These are phyloP conservation scores for Arnoldichthys spilopterus DNA, from an alignment of 2,797 vertebrate genomes.

Conservation along the genomic window DNA sequence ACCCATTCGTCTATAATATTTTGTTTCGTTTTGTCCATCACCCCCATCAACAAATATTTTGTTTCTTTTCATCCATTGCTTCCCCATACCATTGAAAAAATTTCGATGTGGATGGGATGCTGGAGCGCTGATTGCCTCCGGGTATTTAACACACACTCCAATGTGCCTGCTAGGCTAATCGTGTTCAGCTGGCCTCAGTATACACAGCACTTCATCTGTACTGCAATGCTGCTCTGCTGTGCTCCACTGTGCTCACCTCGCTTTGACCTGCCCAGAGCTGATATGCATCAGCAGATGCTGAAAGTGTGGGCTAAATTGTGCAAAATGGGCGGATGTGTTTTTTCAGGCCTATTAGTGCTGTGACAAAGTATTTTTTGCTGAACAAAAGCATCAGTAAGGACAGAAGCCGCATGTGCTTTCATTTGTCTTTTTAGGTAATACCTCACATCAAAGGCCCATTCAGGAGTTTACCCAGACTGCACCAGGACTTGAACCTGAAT, in stretches of 20 bases:
- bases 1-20: too few species aligned
- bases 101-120: too few species aligned
- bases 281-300: neutral
- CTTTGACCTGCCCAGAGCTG: neutral
- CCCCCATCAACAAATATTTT: too few species aligned
- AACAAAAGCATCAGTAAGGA: neutral
- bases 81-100: too few species aligned
- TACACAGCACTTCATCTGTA: too few species aligned
- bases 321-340: neutral
- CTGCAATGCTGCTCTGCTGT: too few species aligned
- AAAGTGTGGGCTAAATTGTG: neutral
- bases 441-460: conserved; percentile 2
- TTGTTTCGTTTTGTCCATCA: too few species aligned
- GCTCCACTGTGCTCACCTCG: neutral
- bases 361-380: neutral
- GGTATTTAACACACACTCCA: too few species aligned
- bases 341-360: neutral
- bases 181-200: too few species aligned
- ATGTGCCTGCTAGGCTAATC: too few species aligned
- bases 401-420: neutral
- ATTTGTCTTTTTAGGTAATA: neutral
- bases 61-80: too few species aligned
- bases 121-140: too few species aligned
- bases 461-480: neutral
- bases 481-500: neutral